phyloP scores from a whole-genome alignment of 2,797 vertebrate genomes.

The Neostethus bicornis region DNA sequence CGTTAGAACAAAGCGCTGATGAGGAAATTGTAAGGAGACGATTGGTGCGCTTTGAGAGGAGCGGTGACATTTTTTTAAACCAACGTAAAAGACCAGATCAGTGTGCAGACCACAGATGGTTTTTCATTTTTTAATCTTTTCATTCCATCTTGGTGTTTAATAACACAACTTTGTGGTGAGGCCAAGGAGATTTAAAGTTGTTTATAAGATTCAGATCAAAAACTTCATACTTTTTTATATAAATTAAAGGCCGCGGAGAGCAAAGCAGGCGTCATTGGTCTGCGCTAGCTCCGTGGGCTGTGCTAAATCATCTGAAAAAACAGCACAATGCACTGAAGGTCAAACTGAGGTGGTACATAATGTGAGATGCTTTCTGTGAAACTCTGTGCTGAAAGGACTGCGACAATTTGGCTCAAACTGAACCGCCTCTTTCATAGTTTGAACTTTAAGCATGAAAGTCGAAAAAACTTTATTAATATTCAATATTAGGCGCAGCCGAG shows the following conservation, averaged over 20 bases:
- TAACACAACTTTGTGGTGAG: neutral
- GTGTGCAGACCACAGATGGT: conserved; percentile 14
- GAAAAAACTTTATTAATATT: neutral
- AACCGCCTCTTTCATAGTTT: neutral
- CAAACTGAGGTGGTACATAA: conserved; percentile 1
- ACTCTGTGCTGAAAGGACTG: neutral
- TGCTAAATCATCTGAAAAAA: neutral
- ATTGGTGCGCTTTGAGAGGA: conserved; percentile 39
- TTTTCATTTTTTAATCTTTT: neutral
- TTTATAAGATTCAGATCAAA: neutral
- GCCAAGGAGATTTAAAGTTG: neutral
- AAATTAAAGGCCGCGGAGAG: conserved; percentile 4
- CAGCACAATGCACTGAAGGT: conserved; percentile 5
- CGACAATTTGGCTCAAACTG: neutral
- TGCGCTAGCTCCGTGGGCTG: neutral
- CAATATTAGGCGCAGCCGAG: too few relatives aligned
- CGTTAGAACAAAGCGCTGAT: conserved; percentile 51
- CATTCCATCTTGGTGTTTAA: neutral
- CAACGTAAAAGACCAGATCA: conserved; percentile 28
- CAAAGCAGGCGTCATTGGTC: neutral
- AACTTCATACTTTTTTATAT: neutral
- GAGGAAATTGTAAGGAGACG: conserved; percentile 54
- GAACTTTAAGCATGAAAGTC: conserved; percentile 8
- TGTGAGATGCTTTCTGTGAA: neutral
- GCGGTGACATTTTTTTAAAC: conserved; percentile 45